A percentile compares a stretch with the other conserved stretches of the same genome.
phyloP scores from a whole-genome alignment of 1,140 invertebrate species.

The Drosophila neocordata region DNA sequence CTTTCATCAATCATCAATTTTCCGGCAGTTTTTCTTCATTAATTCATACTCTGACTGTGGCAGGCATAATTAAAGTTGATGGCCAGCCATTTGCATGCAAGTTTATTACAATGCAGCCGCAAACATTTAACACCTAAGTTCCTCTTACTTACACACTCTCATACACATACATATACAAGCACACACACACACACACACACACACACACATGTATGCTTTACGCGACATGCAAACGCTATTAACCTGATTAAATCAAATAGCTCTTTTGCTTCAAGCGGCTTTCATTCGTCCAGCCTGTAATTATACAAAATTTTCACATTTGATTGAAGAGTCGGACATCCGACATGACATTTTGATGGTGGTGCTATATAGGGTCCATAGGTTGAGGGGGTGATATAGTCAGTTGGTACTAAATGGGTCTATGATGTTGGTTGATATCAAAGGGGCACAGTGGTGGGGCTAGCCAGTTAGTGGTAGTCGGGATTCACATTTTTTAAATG shows the following conservation, averaged over 20 bases:
- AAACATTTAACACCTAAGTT: slow-evolving; percentile 72
- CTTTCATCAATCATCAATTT: slow-evolving; percentile 65
- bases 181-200: slow-evolving; percentile 3
- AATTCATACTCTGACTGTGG: slow-evolving; percentile 33
- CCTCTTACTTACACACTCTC: slow-evolving; percentile 14
- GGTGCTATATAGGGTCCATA: not conserved
- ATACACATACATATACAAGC: not conserved
- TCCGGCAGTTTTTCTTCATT: slow-evolving; percentile 58
- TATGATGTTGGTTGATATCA: no score
- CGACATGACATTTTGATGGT: slow-evolving; percentile 32
- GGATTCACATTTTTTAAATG: slow-evolving; percentile 56
- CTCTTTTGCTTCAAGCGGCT: slow-evolving; percentile 32
- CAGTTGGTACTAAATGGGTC: no score
- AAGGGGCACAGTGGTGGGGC: not conserved
- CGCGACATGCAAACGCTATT: slow-evolving; percentile 74
- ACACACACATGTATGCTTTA: not conserved
- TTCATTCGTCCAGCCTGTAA: slow-evolving; percentile 46
- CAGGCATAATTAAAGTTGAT: slow-evolving; percentile 66
- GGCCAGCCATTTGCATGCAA: slow-evolving; percentile 64
- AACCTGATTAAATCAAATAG: slow-evolving; percentile 76
- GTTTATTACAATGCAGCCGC: slow-evolving; percentile 62
- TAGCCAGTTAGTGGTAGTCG: not conserved
- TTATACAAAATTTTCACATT: slow-evolving; percentile 75
- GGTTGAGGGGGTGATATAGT: not conserved
- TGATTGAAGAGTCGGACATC: slow-evolving; percentile 65